phyloP scores from a whole-genome alignment of 2,888 invertebrate genomes.

The Eubasilissa splendida region DNA sequence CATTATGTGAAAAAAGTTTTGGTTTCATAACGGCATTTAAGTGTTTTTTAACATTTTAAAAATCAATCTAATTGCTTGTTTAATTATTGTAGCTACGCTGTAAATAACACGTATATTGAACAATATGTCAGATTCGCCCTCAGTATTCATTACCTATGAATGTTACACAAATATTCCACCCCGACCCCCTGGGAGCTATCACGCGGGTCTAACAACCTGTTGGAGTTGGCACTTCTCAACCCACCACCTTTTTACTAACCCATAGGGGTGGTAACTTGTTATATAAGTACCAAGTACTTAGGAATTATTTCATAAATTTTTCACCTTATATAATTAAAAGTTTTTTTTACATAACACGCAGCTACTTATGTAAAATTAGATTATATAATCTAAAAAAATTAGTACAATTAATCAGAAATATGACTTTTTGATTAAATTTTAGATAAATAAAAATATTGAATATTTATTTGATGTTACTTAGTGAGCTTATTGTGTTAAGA shows the following conservation, averaged over 20 bases:
- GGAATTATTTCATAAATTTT: neutral
- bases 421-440: no score
- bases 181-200: constrained; percentile 51
- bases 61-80: neutral
- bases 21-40: no score
- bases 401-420: no score
- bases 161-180: constrained; percentile 45
- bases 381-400: no score
- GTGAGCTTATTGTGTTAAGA: no score
- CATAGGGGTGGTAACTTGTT: constrained; percentile 42
- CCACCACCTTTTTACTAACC: constrained; percentile 8
- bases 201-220: constrained; percentile 55
- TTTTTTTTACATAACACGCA: no score
- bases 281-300: constrained; percentile 4
- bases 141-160: constrained; percentile 36
- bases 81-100: neutral
- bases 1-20: no score
- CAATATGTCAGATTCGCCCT: neutral
- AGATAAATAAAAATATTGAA: no score
- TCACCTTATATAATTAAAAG: no score
- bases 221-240: constrained; percentile 46
- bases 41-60: no score
- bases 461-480: no score
- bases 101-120: neutral
- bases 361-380: no score